phyloP scores from a whole-genome alignment of 2,113 vertebrate species.

The Cephalopterus ornatus region DNA sequence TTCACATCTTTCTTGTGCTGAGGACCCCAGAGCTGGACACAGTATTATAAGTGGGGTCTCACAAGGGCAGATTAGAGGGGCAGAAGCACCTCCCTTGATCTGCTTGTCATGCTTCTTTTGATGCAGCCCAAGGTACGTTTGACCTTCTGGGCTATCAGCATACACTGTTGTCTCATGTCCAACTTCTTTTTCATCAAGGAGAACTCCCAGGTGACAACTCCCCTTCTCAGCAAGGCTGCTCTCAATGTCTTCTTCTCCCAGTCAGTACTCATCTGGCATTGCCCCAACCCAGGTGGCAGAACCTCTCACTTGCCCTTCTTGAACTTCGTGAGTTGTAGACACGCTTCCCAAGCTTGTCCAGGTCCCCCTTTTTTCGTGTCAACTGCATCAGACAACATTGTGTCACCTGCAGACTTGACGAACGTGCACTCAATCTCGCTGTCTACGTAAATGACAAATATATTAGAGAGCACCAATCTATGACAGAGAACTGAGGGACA shows the following conservation, averaged over 20 bases:
- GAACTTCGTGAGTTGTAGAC: neutral
- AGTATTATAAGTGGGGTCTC: neutral
- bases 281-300: neutral
- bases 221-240: neutral
- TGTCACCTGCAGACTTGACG: neutral
- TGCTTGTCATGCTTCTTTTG: neutral
- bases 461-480: accelerated
- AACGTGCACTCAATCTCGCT: neutral
- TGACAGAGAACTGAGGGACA: neutral
- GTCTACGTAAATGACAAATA: neutral
- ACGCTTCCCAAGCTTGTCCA: neutral
- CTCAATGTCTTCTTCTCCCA: neutral
- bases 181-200: neutral
- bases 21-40: neutral
- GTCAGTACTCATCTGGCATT: neutral
- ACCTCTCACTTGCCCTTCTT: neutral
- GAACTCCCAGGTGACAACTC: neutral
- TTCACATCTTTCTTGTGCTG: neutral
- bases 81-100: neutral
- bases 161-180: neutral
- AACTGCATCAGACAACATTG: neutral
- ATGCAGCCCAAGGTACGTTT: neutral
- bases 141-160: neutral
- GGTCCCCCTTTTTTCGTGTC: neutral
- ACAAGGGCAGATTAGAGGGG: neutral